Conservation (phyloP, 2,888 invertebrate species). For the Chrysotoxum bicinctum region DNA sequence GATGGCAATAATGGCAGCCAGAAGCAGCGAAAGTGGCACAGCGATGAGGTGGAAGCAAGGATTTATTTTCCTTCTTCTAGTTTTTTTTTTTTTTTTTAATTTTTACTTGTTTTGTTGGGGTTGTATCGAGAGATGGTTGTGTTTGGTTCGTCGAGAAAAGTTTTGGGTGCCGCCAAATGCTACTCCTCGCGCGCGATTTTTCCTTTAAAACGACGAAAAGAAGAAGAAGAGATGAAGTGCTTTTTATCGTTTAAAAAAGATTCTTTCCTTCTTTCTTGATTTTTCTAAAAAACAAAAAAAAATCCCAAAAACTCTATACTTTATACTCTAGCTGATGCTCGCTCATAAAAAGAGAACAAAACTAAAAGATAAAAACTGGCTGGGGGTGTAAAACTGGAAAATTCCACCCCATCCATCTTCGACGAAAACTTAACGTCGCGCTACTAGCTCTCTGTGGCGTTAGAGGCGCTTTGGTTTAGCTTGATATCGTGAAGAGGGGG, state of each 20-base stretch:
- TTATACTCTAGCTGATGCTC: conserved; percentile 32
- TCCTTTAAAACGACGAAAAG: conserved; percentile 19
- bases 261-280: conserved; percentile 34
- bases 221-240: conserved; percentile 58
- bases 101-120: conserved; percentile 23
- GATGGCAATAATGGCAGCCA: conserved; percentile 69
- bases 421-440: conserved; percentile 27
- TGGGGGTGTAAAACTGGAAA: conserved; percentile 40
- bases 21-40: conserved; percentile 69
- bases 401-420: conserved; percentile 25
- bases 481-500: conserved; percentile 42
- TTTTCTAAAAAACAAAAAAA: conserved; percentile 4
- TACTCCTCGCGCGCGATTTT: conserved; percentile 40
- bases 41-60: conserved; percentile 69
- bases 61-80: conserved; percentile 59
- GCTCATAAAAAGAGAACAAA: conserved; percentile 63
- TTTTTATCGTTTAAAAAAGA: conserved; percentile 63
- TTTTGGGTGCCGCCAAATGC: conserved; percentile 65
- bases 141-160: conserved; percentile 59
- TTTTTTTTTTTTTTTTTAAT: conserved; percentile 16
- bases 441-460: neutral
- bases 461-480: conserved; percentile 21
- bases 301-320: conserved; percentile 8
- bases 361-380: conserved; percentile 62
- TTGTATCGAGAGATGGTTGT: conserved; percentile 61